A percentile compares a stretch with the other conserved stretches of the same genome.
Evolutionary conservation across 2,888 invertebrate species (phyloP).

Genomic region (Micropterix aruncella): DNA sequence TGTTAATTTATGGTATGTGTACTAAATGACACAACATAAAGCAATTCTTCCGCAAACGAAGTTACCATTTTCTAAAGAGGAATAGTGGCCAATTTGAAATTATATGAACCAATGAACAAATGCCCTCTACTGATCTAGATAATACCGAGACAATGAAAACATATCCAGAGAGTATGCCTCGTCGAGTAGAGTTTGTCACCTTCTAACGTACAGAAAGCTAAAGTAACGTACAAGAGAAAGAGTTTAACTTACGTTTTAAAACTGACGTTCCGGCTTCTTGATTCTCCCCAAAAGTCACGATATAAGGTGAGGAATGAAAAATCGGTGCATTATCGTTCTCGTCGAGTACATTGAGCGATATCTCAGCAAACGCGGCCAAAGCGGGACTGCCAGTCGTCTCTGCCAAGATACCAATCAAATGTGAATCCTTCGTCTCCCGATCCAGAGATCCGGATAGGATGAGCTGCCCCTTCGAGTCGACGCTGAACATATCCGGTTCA

Average conservation of each 20-base stretch:
- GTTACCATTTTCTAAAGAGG: too few relatives aligned
- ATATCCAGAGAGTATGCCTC: too few relatives aligned
- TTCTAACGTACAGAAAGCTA: too few relatives aligned
- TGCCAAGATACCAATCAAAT: constrained; percentile 57
- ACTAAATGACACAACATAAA: too few relatives aligned
- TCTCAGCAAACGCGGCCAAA: constrained; percentile 52
- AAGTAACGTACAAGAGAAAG: too few relatives aligned
- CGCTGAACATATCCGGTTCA: constrained; percentile 49
- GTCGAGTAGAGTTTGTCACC: too few relatives aligned
- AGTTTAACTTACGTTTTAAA: constrained; percentile 51
- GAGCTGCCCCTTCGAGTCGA: constrained; percentile 63
- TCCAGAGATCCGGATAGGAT: constrained; percentile 59
- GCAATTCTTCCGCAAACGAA: too few relatives aligned
- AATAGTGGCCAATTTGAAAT: too few relatives aligned
- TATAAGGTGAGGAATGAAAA: constrained; percentile 76
- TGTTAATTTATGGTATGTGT: too few relatives aligned
- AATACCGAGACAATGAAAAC: too few relatives aligned
- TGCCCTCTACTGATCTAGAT: too few relatives aligned
- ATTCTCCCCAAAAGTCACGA: constrained; percentile 68
- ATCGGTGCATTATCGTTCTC: constrained; percentile 81
- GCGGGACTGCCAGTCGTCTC: constrained; percentile 60
- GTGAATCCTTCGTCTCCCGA: constrained; percentile 54
- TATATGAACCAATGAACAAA: too few relatives aligned
- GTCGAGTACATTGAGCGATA: constrained; percentile 70
- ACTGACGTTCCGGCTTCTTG: constrained; percentile 63